These are phyloP conservation scores for Linyphia triangularis DNA, from an alignment of 2,888 invertebrate species.

Conservation along the genomic window DNA sequence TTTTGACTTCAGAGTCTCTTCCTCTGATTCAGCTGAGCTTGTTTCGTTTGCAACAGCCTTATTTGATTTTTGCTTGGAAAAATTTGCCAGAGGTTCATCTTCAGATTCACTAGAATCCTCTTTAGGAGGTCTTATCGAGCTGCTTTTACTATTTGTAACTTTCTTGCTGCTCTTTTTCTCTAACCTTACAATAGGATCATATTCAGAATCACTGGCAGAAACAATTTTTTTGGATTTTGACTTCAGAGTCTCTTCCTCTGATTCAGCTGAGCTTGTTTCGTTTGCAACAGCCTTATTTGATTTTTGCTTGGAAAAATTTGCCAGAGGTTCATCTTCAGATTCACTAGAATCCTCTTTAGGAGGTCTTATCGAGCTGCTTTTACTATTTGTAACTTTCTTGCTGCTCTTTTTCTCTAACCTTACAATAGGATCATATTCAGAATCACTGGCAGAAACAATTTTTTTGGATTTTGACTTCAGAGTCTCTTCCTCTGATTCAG, in stretches of 20 bases:
- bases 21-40: background rate
- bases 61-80: background rate
- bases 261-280: background rate
- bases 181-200: background rate
- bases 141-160: background rate
- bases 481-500: no score
- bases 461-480: background rate
- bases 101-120: conserved; percentile 10
- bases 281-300: no score
- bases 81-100: background rate
- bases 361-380: background rate
- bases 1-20: no score
- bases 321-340: background rate
- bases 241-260: no score
- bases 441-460: background rate
- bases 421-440: background rate
- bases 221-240: background rate
- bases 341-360: conserved; percentile 5
- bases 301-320: background rate
- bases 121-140: background rate
- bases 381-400: background rate
- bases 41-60: no score
- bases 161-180: background rate
- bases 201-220: background rate
- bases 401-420: background rate